These are phyloP conservation scores for Lithobates pipiens DNA, from an alignment of 2,797 vertebrate genomes.

Conservation along the genomic window DNA sequence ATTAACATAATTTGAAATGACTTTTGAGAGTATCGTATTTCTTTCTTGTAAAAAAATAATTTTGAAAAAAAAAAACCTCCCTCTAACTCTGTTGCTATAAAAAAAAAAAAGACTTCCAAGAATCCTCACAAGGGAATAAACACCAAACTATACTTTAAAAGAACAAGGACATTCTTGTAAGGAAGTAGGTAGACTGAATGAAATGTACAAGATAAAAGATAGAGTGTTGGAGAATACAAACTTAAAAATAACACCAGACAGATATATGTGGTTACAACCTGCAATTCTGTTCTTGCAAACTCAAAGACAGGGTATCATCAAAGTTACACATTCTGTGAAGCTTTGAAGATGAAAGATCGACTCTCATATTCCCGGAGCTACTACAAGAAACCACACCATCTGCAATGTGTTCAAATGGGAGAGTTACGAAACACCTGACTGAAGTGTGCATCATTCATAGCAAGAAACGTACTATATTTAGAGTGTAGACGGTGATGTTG, in stretches of 20 bases:
- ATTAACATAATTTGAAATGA: neutral
- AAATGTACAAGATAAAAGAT: conserved; percentile 28
- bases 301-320: conserved; percentile 22
- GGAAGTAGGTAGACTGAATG: neutral
- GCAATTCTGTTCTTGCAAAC: conserved; percentile 10
- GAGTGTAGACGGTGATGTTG: neutral
- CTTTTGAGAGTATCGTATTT: neutral
- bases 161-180: neutral
- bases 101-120: neutral
- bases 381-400: conserved; percentile 26
- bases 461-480: neutral
- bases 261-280: conserved; percentile 17
- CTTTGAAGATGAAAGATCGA: conserved; percentile 38
- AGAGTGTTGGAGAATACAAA: neutral
- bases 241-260: conserved; percentile 10
- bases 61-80: neutral
- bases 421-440: neutral
- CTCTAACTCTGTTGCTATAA: neutral
- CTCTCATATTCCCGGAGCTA: conserved; percentile 21
- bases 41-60: neutral
- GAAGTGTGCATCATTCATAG: neutral
- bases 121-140: neutral
- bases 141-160: neutral
- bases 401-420: neutral
- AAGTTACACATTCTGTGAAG: neutral